Evolutionary conservation across 2,113 vertebrate species (phyloP), one percentile per base, ranked within the genome.

Genomic region (Salvelinus fontinalis): DNA sequence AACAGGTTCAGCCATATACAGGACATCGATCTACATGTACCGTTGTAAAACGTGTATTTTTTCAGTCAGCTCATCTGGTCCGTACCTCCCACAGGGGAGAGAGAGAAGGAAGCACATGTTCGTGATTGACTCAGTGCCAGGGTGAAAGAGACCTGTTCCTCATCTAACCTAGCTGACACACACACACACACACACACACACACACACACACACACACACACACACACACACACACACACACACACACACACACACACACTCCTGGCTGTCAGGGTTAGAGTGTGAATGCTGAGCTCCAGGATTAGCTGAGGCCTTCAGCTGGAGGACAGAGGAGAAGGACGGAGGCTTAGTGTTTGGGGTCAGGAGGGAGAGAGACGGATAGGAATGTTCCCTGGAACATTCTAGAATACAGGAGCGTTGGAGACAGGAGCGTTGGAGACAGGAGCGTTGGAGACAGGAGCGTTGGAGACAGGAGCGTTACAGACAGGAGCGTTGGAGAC

Each of bases 261-360:
- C 27, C 24, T 29, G 66, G 24, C 27, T 57, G 70, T 71, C 27
- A 39, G 49, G 22, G 70, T 22, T 24, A 4, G 24, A 6, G 39
- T 73, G 70, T 87, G 85, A 84, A 87, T 86, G 89, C 74, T 77
- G 79, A 18, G 8, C 16, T 34, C 16, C 51, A 57, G 59, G 65
- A 85, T 74, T 74, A 71, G 75, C 74, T 76, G 27, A 84, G 80
- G 71, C 76, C 84, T 87, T 84, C 76, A 84, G 59, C 76, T 85
- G 83, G 86, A 88, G 88, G 89, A 76, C 81, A 82, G 78, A 81
- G 76, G 72, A 79, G 86, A 85, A 90, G 88, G 88, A 85, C 86
- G n/a, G 83, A 83, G 77, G 79, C 34, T 34, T 31, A 82, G 86
- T n/a, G n/a, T n/a, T n/a, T 22, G 14, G n/a, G 72, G 31, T 64